Percentiles rank a stretch among this genome's conserved stretches.
Evolutionary conservation across 37 sponge, comb jelly and placozoan species (phyloP).

Genomic region (Diacarnus erythraeanus): DNA sequence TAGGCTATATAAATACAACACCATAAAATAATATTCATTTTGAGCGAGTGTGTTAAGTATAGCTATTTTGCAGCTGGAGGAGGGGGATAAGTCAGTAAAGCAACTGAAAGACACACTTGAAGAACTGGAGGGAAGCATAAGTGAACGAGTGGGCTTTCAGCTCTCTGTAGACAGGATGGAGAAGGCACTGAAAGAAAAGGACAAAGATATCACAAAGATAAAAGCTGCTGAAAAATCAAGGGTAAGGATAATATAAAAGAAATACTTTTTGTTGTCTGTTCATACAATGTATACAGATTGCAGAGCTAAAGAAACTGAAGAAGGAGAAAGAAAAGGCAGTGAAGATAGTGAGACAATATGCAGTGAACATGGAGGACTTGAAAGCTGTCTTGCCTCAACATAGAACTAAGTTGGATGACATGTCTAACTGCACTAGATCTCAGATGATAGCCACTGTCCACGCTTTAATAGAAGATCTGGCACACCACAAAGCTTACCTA

Average conservation of each 20-base stretch:
- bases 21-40: no score
- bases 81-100: constrained; percentile 4
- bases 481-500: constrained; percentile 59
- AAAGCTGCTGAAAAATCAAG: constrained; percentile 19
- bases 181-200: constrained; percentile 7
- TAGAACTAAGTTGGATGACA: neutral
- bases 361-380: neutral
- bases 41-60: no score
- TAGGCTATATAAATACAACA: no score
- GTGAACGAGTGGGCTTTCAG: neutral
- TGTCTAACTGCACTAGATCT: constrained; percentile 10
- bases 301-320: constrained; percentile 27
- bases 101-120: neutral
- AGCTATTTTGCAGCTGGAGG: constrained; percentile 1
- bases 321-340: constrained; percentile 32
- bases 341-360: neutral
- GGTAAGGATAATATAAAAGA: no score
- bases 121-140: constrained; percentile 13
- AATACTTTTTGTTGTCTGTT: no score
- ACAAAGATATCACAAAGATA: constrained; percentile 7
- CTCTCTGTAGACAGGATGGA: neutral
- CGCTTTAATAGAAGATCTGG: constrained; percentile 30
- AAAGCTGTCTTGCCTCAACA: neutral
- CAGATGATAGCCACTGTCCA: constrained; percentile 45
- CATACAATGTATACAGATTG: constrained; percentile 17